Evolutionary conservation across 2,888 invertebrate species (phyloP).

Genomic region (Mechanitis messenoides): DNA sequence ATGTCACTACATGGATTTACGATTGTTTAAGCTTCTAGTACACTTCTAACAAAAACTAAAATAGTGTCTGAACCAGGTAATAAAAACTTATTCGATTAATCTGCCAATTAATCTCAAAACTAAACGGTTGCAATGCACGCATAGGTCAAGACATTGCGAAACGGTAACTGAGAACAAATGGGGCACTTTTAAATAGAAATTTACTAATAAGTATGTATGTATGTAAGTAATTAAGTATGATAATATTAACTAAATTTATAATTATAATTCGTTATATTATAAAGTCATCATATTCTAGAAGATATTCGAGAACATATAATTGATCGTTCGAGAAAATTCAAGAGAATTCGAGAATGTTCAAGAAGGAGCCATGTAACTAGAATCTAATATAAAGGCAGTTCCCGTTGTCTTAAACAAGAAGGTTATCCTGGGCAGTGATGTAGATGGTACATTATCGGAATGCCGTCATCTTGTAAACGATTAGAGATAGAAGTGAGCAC

Average conservation of each 20-base stretch:
- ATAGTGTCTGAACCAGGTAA: slow-evolving; percentile 1
- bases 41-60: not conserved
- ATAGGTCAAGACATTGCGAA: slow-evolving; percentile 6
- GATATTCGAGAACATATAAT: no score
- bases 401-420: not conserved
- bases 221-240: no score
- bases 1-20: not conserved
- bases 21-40: not conserved
- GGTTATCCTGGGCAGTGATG: slow-evolving; percentile 6
- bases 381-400: not conserved
- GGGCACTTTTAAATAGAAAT: not conserved
- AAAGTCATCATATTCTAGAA: no score
- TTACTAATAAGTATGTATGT: not conserved
- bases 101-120: slow-evolving; percentile 29
- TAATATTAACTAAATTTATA: no score
- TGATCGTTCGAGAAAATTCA: no score
- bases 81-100: slow-evolving; percentile 28
- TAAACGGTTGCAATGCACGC: slow-evolving; percentile 32
- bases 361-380: no score
- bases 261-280: no score
- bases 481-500: slow-evolving; percentile 24
- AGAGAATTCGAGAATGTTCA: no score
- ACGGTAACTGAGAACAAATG: not conserved
- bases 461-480: slow-evolving; percentile 21
- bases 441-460: slow-evolving; percentile 14